These are phyloP conservation scores for Dendrolimus houi DNA, from an alignment of 2,888 invertebrate species.

Conservation along the genomic window DNA sequence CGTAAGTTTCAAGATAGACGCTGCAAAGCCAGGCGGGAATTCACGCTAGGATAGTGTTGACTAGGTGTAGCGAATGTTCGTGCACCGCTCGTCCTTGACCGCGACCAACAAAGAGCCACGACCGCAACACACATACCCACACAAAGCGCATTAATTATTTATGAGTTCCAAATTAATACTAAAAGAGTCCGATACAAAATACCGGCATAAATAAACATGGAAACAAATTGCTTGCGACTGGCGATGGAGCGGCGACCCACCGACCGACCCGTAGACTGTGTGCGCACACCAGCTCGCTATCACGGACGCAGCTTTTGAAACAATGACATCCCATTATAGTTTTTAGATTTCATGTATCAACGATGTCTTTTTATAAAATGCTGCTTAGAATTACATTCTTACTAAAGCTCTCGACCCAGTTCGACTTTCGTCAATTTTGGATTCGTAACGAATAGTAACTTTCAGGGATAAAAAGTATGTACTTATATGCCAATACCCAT, in stretches of 20 bases:
- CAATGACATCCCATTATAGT: slow-evolving; percentile 31
- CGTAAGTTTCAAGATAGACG: too few relatives aligned
- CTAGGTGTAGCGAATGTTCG: slow-evolving; percentile 26
- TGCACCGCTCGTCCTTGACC: slow-evolving; percentile 52
- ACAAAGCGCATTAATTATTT: slow-evolving; percentile 57
- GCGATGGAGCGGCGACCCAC: slow-evolving; percentile 12
- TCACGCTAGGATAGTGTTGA: not conserved
- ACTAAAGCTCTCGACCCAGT: too few relatives aligned
- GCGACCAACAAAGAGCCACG: slow-evolving; percentile 32
- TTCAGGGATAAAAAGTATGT: too few relatives aligned
- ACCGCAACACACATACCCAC: slow-evolving; percentile 35
- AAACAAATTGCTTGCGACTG: slow-evolving; percentile 50
- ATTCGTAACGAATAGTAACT: too few relatives aligned
- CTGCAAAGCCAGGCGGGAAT: too few relatives aligned
- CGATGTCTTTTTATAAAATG: slow-evolving; percentile 11
- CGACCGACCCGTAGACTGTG: slow-evolving; percentile 9
- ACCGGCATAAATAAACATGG: slow-evolving; percentile 61
- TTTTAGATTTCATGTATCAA: slow-evolving; percentile 22
- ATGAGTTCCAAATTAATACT: slow-evolving; percentile 66
- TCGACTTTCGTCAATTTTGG: too few relatives aligned
- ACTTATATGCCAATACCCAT: too few relatives aligned
- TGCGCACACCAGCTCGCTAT: slow-evolving; percentile 15
- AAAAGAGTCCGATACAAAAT: slow-evolving; percentile 50
- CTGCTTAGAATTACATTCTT: too few relatives aligned
- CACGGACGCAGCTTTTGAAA: slow-evolving; percentile 27